phyloP scores from a whole-genome alignment of 2,888 invertebrate species.

The Chesias legatella region DNA sequence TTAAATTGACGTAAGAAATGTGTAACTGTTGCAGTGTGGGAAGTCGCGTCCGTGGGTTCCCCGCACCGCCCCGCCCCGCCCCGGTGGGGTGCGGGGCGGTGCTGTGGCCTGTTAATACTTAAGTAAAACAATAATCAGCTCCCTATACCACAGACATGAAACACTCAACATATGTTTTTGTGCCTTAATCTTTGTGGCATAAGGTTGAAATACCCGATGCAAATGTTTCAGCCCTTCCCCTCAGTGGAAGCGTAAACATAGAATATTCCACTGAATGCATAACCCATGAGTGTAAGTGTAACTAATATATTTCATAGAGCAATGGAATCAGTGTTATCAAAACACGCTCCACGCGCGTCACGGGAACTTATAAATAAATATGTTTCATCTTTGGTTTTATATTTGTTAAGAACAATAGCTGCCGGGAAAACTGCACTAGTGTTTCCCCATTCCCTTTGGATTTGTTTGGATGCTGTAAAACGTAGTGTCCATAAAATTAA shows the following conservation, averaged over 20 bases:
- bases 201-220: slow-evolving; percentile 15
- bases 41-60: slow-evolving; percentile 33
- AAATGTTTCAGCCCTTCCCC: slow-evolving; percentile 32
- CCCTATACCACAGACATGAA: slow-evolving; percentile 5
- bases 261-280: slow-evolving; percentile 35
- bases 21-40: slow-evolving; percentile 32
- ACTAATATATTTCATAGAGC: slow-evolving; percentile 19
- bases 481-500: too few species aligned
- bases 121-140: slow-evolving; percentile 68
- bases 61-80: too few species aligned
- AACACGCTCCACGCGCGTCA: slow-evolving; percentile 6
- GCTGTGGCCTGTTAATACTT: slow-evolving; percentile 59
- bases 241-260: slow-evolving; percentile 41
- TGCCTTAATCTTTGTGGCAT: slow-evolving; percentile 13
- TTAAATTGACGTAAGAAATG: slow-evolving; percentile 22
- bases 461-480: too few species aligned
- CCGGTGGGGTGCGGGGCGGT: too few species aligned
- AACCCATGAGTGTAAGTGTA: slow-evolving; percentile 33
- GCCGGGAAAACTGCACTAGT: too few species aligned
- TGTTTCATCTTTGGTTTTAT: background rate
- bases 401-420: background rate
- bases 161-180: slow-evolving; percentile 10
- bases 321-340: slow-evolving; percentile 18
- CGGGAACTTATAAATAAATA: background rate
- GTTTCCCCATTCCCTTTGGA: too few species aligned